Base-by-base conservation (phyloP, 2,888 invertebrate genomes). In the Bombyx huttoni region DNA sequence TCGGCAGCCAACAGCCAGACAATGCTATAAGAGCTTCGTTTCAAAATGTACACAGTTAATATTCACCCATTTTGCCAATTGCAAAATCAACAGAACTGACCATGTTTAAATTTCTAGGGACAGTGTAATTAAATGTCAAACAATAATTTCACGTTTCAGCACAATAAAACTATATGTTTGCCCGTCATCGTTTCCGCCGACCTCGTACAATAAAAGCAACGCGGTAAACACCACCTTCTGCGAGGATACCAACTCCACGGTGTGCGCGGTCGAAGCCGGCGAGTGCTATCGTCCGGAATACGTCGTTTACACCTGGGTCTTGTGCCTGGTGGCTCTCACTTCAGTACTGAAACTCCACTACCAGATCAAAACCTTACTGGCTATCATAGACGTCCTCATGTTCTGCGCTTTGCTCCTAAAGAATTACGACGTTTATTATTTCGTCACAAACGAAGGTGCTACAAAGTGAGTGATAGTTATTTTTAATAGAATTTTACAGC, bases 321-420 rank as follows among this genome's bases (percentile, higher is more conserved):
- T 99, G 13, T 96, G 97, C 65, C 90, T 98, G 69, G 94, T 98
- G 47, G 96, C 97, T 0, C 85, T 97, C 55, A 97, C 98, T 0
- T 96, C 98, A 0, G 97, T 98, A 35, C 89, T 98, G 35, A 97
- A 97, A 75, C 86, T 98, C 13, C 96, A 96, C 72, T 97, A 96
- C 70, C 78, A 97, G 58, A 92, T 96, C 51, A 97, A 97, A 68
- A 94, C 95, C 0, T 89, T 92, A 13, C 87, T 97, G 63, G 95
- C 96, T 0, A 79, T 94, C 8, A 75, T 91, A 12, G 94, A 96
- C 90, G 94, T 96, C 0, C 75, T 90, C 0, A 90, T 93, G 63
- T 97, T 96, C 74, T 90, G 93, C 0, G 71, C 90, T 1, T 82
- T 96, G n/a, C 93, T 97, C 51, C 71, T 93, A 47, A 67, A 89